Evolutionary conservation across 1,140 invertebrate genomes (phyloP).

Genomic region (Callitettix versicolor): DNA sequence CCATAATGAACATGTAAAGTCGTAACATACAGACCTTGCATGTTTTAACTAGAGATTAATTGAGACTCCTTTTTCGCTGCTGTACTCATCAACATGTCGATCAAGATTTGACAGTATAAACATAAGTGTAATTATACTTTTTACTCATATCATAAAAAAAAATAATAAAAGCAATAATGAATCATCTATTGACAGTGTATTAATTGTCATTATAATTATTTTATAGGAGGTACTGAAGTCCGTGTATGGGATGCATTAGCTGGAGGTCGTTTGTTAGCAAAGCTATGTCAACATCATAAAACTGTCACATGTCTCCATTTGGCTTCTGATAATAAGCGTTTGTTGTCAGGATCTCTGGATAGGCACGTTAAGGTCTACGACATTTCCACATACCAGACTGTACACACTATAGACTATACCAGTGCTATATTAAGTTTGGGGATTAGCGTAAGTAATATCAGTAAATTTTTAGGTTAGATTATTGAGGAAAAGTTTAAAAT

Average conservation of each 20-base stretch:
- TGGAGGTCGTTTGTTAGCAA: constrained; percentile 70
- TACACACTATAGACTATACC: constrained; percentile 82
- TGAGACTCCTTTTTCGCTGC: too few species aligned
- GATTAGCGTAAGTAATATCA: constrained; percentile 47
- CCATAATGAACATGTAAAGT: too few species aligned
- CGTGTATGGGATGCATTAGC: constrained; percentile 87
- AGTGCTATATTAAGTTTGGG: constrained; percentile 83
- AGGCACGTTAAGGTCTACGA: constrained; percentile 93
- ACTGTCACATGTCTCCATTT: constrained; percentile 77
- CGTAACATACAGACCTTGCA: too few species aligned
- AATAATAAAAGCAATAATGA: too few species aligned
- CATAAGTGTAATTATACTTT: too few species aligned
- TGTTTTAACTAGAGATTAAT: too few species aligned
- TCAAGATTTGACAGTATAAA: too few species aligned
- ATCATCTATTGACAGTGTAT: too few species aligned
- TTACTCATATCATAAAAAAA: too few species aligned
- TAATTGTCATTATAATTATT: neutral
- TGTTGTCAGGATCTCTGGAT: constrained; percentile 85
- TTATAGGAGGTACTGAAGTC: constrained; percentile 72
- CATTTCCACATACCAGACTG: constrained; percentile 69
- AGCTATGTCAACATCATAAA: constrained; percentile 82
- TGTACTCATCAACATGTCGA: too few species aligned
- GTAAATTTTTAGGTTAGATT: too few species aligned
- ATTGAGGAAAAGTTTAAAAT: too few species aligned
- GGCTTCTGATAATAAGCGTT: constrained; percentile 63